These are phyloP conservation scores for Microplitis deprimator DNA, from an alignment of 2,888 invertebrate genomes.

Conservation along the genomic window DNA sequence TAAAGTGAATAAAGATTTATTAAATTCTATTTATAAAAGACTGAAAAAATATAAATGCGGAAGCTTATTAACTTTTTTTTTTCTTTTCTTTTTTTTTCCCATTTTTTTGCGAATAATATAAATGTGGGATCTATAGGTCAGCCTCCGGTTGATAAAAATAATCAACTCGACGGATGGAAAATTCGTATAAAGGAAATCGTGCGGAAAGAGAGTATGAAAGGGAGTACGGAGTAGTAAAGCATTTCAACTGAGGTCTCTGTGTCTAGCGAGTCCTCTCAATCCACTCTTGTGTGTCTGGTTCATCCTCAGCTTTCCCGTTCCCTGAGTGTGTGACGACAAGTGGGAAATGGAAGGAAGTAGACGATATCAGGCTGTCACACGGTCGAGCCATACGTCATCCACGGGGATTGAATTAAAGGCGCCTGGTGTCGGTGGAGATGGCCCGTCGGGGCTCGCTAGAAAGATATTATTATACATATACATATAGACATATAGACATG, in stretches of 20 bases:
- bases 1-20: no score
- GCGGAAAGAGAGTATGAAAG: constrained; percentile 25
- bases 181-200: constrained; percentile 30
- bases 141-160: constrained; percentile 18
- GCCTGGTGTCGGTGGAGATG: constrained; percentile 49
- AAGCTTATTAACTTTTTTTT: background rate
- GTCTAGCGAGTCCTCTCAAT: background rate
- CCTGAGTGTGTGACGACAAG: constrained; percentile 25
- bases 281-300: constrained; percentile 1
- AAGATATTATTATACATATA: background rate
- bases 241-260: background rate
- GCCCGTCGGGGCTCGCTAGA: constrained; percentile 18
- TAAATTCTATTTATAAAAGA: background rate
- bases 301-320: constrained; percentile 15
- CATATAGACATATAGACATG: constrained; percentile 38
- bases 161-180: constrained; percentile 32
- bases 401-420: constrained; percentile 53
- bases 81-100: no score
- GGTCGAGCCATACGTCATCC: constrained; percentile 50
- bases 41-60: background rate
- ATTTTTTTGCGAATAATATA: background rate
- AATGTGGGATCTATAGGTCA: constrained; percentile 9
- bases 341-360: constrained; percentile 40
- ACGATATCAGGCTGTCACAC: constrained; percentile 52
- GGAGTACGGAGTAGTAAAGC: background rate